These are phyloP conservation scores for Eidolon helvum DNA, from an alignment of 2,113 vertebrate species.

Conservation along the genomic window DNA sequence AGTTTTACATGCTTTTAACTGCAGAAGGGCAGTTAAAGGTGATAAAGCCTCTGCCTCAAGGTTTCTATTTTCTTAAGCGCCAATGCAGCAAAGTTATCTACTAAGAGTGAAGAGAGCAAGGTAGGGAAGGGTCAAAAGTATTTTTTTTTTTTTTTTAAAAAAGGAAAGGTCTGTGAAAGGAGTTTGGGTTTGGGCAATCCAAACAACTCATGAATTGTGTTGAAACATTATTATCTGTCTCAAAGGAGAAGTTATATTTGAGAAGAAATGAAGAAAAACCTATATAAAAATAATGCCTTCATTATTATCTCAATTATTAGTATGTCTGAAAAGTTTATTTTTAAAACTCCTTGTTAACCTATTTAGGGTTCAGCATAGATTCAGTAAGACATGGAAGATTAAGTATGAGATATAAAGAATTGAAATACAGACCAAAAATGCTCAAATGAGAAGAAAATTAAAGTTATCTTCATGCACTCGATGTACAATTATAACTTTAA, in stretches of 20 bases:
- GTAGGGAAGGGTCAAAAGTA: background rate
- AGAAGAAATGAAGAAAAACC: background rate
- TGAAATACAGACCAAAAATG: constrained; percentile 37
- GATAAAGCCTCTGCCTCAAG: background rate
- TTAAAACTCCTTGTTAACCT: background rate
- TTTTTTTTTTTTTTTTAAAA: background rate
- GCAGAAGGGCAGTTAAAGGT: background rate
- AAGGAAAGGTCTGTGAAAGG: background rate
- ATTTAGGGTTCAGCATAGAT: background rate
- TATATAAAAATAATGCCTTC: constrained; percentile 2
- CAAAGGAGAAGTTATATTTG: background rate
- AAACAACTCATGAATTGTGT: background rate
- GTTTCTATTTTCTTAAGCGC: background rate
- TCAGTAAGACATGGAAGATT: background rate
- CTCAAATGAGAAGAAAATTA: constrained; percentile 22
- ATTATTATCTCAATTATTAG: background rate
- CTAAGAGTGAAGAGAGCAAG: background rate
- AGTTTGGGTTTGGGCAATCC: background rate
- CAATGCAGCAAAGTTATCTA: background rate
- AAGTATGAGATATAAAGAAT: background rate
- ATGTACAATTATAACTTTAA: constrained; percentile 66
- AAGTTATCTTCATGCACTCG: constrained; percentile 23
- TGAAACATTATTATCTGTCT: background rate
- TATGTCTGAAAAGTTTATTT: constrained; percentile 31
- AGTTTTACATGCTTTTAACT: background rate